A percentile compares a stretch with the other conserved stretches of the same genome.
phyloP scores from a whole-genome alignment of 2,113 vertebrate genomes.

The Oxyura jamaicensis region DNA sequence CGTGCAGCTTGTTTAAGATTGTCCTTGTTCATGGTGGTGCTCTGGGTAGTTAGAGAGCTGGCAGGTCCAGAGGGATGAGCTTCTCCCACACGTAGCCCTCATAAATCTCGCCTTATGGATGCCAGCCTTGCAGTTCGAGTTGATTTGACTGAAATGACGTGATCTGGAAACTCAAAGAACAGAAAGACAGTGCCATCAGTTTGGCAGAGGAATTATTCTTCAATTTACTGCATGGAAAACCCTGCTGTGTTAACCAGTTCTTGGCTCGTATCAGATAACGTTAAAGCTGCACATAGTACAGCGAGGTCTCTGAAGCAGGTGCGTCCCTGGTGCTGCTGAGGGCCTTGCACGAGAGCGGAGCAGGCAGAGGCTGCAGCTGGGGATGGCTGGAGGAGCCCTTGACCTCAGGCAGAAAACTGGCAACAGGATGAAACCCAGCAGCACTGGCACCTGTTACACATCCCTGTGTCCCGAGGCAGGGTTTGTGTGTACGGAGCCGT shows the following conservation, averaged over 20 bases:
- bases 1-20: background rate
- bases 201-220: background rate
- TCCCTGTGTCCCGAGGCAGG: too few relatives aligned
- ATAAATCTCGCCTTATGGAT: background rate
- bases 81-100: rapidly evolving
- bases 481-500: background rate
- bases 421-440: background rate
- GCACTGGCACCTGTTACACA: too few relatives aligned
- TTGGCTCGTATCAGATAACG: background rate
- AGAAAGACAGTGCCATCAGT: background rate
- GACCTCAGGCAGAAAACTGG: background rate
- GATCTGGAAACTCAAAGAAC: background rate
- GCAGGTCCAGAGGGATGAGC: background rate
- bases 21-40: rapidly evolving
- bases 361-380: background rate
- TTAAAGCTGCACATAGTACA: background rate
- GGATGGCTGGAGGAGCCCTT: background rate
- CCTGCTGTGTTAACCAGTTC: background rate
- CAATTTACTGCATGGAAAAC: background rate
- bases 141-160: background rate
- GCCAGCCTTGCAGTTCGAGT: background rate
- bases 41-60: background rate
- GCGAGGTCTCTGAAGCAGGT: background rate
- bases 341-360: rapidly evolving
- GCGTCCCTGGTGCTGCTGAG: background rate